Evolutionary conservation across 2,113 vertebrate species (phyloP).

Genomic region (Scytalopus superciliaris): DNA sequence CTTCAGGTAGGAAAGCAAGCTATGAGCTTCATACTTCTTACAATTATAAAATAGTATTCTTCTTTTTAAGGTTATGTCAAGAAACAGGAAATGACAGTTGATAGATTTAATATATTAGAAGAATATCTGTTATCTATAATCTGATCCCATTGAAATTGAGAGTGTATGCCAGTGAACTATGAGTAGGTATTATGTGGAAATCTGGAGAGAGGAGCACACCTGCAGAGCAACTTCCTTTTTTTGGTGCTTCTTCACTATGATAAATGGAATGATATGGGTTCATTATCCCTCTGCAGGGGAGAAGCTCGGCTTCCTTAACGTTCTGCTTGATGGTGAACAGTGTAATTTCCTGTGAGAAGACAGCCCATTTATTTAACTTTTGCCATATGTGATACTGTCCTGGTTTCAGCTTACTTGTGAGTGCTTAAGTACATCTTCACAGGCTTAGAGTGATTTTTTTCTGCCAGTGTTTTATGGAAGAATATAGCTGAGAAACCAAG

Average conservation of each 20-base stretch:
- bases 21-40: neutral
- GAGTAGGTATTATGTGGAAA: neutral
- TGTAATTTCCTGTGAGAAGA: constrained; percentile 48
- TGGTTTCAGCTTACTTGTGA: neutral
- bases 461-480: neutral
- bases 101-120: constrained; percentile 9
- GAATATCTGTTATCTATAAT: neutral
- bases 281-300: constrained; percentile 57
- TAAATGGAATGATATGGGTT: constrained; percentile 29
- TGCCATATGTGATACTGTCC: neutral
- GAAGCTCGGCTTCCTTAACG: constrained; percentile 27
- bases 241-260: neutral
- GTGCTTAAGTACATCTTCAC: neutral
- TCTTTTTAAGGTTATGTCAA: neutral
- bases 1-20: constrained; percentile 81
- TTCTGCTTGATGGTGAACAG: constrained; percentile 32
- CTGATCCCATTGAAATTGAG: constrained; percentile 5
- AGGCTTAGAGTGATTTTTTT: neutral
- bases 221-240: constrained; percentile 27
- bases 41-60: neutral
- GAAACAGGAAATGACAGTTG: neutral
- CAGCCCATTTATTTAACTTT: constrained; percentile 56
- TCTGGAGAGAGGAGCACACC: constrained; percentile 12
- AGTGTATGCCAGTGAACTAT: neutral
- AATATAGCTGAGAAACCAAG: neutral